Evolutionary conservation across 2,888 invertebrate species (phyloP).

Genomic region (Oscheius sp.): DNA sequence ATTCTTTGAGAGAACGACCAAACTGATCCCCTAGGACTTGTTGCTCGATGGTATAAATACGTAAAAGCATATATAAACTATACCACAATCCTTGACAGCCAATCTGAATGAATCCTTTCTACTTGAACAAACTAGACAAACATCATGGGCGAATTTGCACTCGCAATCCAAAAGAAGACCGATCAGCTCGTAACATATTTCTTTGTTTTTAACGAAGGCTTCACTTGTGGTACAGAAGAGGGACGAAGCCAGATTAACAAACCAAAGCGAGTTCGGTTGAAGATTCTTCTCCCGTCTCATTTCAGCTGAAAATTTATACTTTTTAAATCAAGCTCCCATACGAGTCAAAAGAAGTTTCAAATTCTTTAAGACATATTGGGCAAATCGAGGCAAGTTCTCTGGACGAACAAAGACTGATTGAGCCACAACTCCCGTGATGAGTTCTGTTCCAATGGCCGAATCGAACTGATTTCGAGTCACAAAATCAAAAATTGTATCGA

Average conservation of each 20-base stretch:
- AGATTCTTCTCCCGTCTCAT: slow-evolving; percentile 27
- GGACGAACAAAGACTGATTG: slow-evolving; percentile 31
- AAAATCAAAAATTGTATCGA: slow-evolving; percentile 34
- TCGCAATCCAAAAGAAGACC: slow-evolving; percentile 35
- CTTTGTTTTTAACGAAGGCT: slow-evolving; percentile 37
- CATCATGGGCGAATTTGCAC: slow-evolving; percentile 36
- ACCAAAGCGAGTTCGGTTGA: slow-evolving; percentile 35
- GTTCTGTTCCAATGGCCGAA: slow-evolving; percentile 34
- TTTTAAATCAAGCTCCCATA: slow-evolving; percentile 6
- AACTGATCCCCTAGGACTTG: slow-evolving; percentile 20
- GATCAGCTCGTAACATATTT: slow-evolving; percentile 34
- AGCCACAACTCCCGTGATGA: slow-evolving; percentile 30
- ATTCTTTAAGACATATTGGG: slow-evolving; percentile 30
- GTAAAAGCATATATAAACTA: slow-evolving; percentile 25
- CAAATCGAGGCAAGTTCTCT: slow-evolving; percentile 32
- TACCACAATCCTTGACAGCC: slow-evolving; percentile 29
- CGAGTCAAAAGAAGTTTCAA: slow-evolving; percentile 37
- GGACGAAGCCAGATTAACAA: slow-evolving; percentile 32
- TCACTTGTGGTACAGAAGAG: slow-evolving; percentile 33
- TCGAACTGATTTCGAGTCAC: slow-evolving; percentile 34
- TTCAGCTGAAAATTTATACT: slow-evolving; percentile 31
- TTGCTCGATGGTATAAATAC: slow-evolving; percentile 30
- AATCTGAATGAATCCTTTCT: background rate
- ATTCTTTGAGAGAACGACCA: slow-evolving; percentile 32
- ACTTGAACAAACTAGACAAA: no score